Percentiles rank a stretch among this genome's conserved stretches.
Evolutionary conservation across 2,888 invertebrate species (phyloP).

Genomic region (Dorcus parallelipipedus): DNA sequence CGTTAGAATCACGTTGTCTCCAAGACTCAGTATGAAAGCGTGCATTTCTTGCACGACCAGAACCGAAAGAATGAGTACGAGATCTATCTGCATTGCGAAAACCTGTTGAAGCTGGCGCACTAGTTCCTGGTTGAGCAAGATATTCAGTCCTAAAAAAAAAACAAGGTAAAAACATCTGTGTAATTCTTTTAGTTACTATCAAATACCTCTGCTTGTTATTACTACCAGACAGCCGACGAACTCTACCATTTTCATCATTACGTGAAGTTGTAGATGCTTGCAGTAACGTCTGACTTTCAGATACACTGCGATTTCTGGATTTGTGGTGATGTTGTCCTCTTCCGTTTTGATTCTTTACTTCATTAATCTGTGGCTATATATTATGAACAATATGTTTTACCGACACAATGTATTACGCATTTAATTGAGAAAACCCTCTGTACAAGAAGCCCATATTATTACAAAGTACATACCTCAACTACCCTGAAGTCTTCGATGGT

Average conservation of each 20-base stretch:
- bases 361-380: constrained; percentile 60
- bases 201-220: constrained; percentile 24
- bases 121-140: constrained; percentile 43
- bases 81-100: constrained; percentile 34
- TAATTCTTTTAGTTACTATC: not conserved
- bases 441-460: not conserved
- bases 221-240: constrained; percentile 23
- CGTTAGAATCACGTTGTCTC: constrained; percentile 39
- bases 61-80: constrained; percentile 46
- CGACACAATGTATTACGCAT: not conserved
- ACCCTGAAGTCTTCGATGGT: constrained; percentile 88
- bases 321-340: constrained; percentile 50
- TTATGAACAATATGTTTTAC: constrained; percentile 13
- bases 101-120: constrained; percentile 41
- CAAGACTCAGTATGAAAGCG: constrained; percentile 41
- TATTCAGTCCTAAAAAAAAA: constrained; percentile 21
- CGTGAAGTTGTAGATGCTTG: not conserved
- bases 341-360: constrained; percentile 54
- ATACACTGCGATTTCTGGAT: constrained; percentile 63
- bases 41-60: constrained; percentile 39
- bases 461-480: constrained; percentile 57
- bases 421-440: not conserved
- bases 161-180: not conserved
- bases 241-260: constrained; percentile 19
- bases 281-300: constrained; percentile 53